phyloP scores from a whole-genome alignment of 1,140 invertebrate genomes.

The Lycorma delicatula region DNA sequence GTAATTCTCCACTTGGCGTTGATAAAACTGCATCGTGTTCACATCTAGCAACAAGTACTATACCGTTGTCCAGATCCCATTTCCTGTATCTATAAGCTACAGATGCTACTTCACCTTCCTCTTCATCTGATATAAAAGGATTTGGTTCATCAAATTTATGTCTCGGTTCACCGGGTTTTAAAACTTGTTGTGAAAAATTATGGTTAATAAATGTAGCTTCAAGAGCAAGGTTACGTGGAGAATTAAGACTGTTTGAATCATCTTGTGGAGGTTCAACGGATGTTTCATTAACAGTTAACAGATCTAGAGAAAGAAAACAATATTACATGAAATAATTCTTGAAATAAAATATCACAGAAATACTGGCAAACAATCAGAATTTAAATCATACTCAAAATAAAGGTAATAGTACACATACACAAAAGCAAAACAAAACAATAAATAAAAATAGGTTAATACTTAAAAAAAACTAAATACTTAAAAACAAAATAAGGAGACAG shows the following conservation, averaged over 20 bases:
- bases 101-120: conserved; percentile 84
- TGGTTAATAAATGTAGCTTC: conserved; percentile 99
- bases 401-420: too few relatives aligned
- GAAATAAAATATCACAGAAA: too few relatives aligned
- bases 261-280: conserved; percentile 95
- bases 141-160: conserved; percentile 87
- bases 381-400: too few relatives aligned
- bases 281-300: conserved; percentile 97
- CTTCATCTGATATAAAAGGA: conserved; percentile 89
- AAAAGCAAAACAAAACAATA: too few relatives aligned
- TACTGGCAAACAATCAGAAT: too few relatives aligned
- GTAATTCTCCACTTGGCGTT: conserved; percentile 82
- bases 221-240: conserved; percentile 88
- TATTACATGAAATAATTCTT: not conserved
- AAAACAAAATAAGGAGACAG: too few relatives aligned
- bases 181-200: conserved; percentile 97
- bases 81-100: conserved; percentile 96
- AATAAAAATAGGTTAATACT: too few relatives aligned
- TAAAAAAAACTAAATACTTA: too few relatives aligned
- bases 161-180: conserved; percentile 67
- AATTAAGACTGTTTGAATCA: conserved; percentile 91
- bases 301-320: conserved; percentile 44
- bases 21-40: conserved; percentile 94
- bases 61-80: conserved; percentile 91
- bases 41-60: conserved; percentile 85